Base-by-base conservation (phyloP, 1,140 invertebrate genomes). In the Drepana arcuata region DNA sequence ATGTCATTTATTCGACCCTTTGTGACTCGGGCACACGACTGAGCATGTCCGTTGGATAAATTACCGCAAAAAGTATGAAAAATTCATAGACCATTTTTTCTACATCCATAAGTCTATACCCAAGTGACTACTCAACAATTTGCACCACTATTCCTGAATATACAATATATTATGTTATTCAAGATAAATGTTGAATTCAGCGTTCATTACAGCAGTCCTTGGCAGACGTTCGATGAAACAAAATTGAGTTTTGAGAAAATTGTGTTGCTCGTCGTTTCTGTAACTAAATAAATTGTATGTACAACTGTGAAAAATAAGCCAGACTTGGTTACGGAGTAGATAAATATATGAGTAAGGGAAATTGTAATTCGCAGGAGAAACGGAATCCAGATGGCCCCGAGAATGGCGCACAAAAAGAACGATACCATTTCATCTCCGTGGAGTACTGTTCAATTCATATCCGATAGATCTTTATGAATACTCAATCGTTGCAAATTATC, bases 1-100 rank as follows among this genome's bases (percentile, higher is more conserved):
- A 81, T 78, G 62, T 65, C 67, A 81, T 81, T 81, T 77, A 58
- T 72, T 48, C 64, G 56, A 66, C 73, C 67, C 70, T 70, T 77
- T 78, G 64, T 58, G 57, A 57, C 51, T 50, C 45, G 38, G 25
- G 33, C 30, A 33, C 34, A 15, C 29, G 24, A 42, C 38, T 16
- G 38, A 37, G 31, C 37, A 38, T 37, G 43, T 35, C 32, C 39
- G 26, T 31, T 32, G 44, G 46, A 47, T 55, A 51, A 41, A 49
- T 44, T 35, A 26, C 39, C 36, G 26, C 26, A 45, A 47, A 41
- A 50, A 44, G 34, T 45, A 55, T 55, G 31, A 16, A 51, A 51
- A 54, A 54, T 51, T 45, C 44, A 48, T 47, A 31, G 15, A 31
- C 29, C 25, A 10, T 32, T 31, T 46, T 34, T 25, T 34, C 33